Percentiles rank a stretch among this genome's conserved stretches.
phyloP scores from a whole-genome alignment of 2,888 invertebrate genomes.

The Sicus ferrugineus region DNA sequence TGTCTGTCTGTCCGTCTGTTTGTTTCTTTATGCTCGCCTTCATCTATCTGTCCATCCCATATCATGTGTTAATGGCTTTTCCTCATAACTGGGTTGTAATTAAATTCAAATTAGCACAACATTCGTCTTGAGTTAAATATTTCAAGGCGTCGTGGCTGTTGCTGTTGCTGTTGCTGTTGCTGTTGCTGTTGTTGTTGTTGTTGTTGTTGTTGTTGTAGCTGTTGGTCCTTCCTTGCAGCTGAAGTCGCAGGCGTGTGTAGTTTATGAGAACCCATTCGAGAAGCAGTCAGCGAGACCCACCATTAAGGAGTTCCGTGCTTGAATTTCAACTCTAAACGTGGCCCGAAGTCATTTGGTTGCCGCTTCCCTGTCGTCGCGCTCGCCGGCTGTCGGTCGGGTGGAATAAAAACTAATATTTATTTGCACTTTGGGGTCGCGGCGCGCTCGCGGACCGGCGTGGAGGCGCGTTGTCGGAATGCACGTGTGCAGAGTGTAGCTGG shows the following conservation, averaged over 20 bases:
- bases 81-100: slow-evolving; percentile 53
- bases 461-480: neutral
- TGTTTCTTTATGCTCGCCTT: neutral
- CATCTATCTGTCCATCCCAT: slow-evolving; percentile 29
- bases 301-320: slow-evolving; percentile 39
- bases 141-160: neutral
- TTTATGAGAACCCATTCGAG: neutral
- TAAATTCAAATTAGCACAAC: slow-evolving; percentile 63
- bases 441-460: neutral
- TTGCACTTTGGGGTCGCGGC: slow-evolving; percentile 29
- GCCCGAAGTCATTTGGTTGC: slow-evolving; percentile 37
- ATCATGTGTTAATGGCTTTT: slow-evolving; percentile 54
- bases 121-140: slow-evolving; percentile 40
- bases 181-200: slow-evolving; percentile 2
- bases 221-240: slow-evolving; percentile 36
- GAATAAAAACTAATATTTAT: slow-evolving; percentile 37
- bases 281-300: slow-evolving; percentile 25
- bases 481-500: neutral
- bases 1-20: neutral
- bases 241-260: slow-evolving; percentile 39
- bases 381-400: slow-evolving; percentile 8
- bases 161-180: slow-evolving; percentile 8
- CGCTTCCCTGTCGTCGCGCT: slow-evolving; percentile 25
- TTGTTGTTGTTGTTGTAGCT: neutral
- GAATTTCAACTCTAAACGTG: slow-evolving; percentile 40